Percentiles rank a stretch among this genome's conserved stretches.
These are phyloP conservation scores for Cervus canadensis DNA, from an alignment of 2,113 vertebrate genomes.

Conservation along the genomic window DNA sequence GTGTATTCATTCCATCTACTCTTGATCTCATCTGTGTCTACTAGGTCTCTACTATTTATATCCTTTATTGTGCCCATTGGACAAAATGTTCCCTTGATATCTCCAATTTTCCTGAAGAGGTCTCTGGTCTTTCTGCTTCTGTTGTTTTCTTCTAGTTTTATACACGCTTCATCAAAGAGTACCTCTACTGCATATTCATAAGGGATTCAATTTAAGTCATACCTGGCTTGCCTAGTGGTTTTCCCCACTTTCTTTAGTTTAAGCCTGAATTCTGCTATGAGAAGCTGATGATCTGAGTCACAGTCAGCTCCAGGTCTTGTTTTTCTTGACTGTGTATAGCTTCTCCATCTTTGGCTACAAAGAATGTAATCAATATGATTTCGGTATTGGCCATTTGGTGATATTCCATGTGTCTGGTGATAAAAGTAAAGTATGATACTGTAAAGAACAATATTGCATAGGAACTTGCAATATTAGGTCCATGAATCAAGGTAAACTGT, in stretches of 20 bases:
- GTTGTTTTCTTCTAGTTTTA: too few relatives aligned
- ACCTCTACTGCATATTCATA: background rate
- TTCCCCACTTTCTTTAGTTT: background rate
- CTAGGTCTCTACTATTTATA: too few relatives aligned
- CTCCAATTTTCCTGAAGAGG: too few relatives aligned
- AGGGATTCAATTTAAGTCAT: background rate
- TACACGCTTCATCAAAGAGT: too few relatives aligned
- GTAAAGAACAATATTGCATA: background rate
- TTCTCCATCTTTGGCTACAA: background rate
- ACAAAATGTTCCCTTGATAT: too few relatives aligned
- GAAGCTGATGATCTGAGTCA: background rate
- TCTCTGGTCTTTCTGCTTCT: too few relatives aligned
- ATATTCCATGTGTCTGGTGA: background rate
- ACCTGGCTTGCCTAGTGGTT: background rate
- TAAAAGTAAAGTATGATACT: background rate
- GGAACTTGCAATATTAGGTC: background rate
- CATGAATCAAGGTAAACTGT: background rate
- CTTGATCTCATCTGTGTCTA: too few relatives aligned
- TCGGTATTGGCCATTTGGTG: rapidly evolving
- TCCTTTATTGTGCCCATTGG: too few relatives aligned
- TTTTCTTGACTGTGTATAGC: background rate
- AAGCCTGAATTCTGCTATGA: background rate
- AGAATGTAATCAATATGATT: background rate
- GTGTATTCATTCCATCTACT: too few relatives aligned
- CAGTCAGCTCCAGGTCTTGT: background rate